These are phyloP conservation scores for Diabrotica undecimpunctata DNA, from an alignment of 1,140 invertebrate species.

Conservation along the genomic window DNA sequence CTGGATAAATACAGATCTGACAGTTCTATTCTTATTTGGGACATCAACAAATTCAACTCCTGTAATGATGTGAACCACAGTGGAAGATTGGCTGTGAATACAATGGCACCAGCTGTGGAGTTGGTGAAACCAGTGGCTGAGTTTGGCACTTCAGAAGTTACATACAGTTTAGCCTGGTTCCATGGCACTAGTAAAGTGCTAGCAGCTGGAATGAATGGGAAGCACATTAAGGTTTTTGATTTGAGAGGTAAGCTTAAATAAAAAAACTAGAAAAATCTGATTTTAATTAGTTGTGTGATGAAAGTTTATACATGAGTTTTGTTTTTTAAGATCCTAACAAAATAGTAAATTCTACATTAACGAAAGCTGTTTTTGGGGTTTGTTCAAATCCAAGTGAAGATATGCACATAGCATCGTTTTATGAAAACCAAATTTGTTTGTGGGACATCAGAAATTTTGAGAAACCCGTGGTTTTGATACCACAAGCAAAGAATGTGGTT, in stretches of 20 bases:
- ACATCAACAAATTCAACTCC: slow-evolving; percentile 59
- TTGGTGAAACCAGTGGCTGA: slow-evolving; percentile 57
- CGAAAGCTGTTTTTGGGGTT: slow-evolving; percentile 80
- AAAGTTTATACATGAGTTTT: no score
- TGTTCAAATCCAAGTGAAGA: slow-evolving; percentile 73
- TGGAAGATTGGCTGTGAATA: slow-evolving; percentile 25
- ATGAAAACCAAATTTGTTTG: slow-evolving; percentile 75
- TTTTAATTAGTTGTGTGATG: neutral
- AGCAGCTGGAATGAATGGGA: slow-evolving; percentile 83
- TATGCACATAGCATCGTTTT: slow-evolving; percentile 76
- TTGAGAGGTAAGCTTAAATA: slow-evolving; percentile 68
- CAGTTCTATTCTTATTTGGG: slow-evolving; percentile 77
- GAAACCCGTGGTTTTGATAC: slow-evolving; percentile 72
- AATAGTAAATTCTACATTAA: slow-evolving; percentile 66
- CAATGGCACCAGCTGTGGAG: slow-evolving; percentile 41
- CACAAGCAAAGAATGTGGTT: slow-evolving; percentile 65
- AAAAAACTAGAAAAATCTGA: neutral
- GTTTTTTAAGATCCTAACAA: slow-evolving; percentile 63
- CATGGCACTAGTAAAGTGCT: slow-evolving; percentile 68
- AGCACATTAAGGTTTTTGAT: slow-evolving; percentile 87
- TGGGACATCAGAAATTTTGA: slow-evolving; percentile 89
- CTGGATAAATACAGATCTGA: slow-evolving; percentile 84
- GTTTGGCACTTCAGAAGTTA: slow-evolving; percentile 74
- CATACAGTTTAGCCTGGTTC: slow-evolving; percentile 84
- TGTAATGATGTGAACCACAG: slow-evolving; percentile 41